Percentiles rank a stretch among this genome's conserved stretches.
phyloP scores from a whole-genome alignment of 2,888 invertebrate species.

The Drosophila putrida region DNA sequence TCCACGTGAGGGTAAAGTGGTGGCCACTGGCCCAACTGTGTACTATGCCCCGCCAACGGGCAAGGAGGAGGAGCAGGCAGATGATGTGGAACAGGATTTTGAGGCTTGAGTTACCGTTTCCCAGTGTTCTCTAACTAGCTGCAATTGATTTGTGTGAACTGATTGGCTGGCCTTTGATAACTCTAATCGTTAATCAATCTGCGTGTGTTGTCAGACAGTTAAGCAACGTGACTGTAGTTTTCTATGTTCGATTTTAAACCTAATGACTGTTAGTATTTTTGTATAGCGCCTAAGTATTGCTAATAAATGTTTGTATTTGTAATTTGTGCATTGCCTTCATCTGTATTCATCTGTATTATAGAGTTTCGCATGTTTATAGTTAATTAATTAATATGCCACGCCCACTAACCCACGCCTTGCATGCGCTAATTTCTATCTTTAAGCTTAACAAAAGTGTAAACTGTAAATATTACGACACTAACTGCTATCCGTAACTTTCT shows the following conservation, averaged over 20 bases:
- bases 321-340: constrained; percentile 64
- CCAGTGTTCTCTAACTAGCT: constrained; percentile 1
- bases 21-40: constrained; percentile 91
- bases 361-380: constrained; percentile 36
- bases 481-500: constrained; percentile 66
- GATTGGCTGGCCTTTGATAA: constrained; percentile 7
- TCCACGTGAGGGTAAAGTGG: constrained; percentile 89
- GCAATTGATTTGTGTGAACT: constrained; percentile 10
- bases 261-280: constrained; percentile 67
- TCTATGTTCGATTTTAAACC: constrained; percentile 47
- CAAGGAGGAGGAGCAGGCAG: constrained; percentile 23
- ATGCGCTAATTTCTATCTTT: constrained; percentile 25
- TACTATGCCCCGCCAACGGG: constrained; percentile 87
- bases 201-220: constrained; percentile 37
- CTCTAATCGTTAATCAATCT: constrained; percentile 4
- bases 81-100: constrained; percentile 34
- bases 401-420: constrained; percentile 11
- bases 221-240: constrained; percentile 14
- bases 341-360: constrained; percentile 38
- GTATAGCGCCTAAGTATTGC: constrained; percentile 62
- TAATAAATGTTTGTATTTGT: constrained; percentile 73
- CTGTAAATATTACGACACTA: constrained; percentile 58
- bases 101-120: constrained; percentile 44
- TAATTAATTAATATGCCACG: constrained; percentile 11
- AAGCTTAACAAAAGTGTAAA: constrained; percentile 18